Evolutionary conservation across 2,113 vertebrate genomes (phyloP).

Genomic region (Pitta sordida): DNA sequence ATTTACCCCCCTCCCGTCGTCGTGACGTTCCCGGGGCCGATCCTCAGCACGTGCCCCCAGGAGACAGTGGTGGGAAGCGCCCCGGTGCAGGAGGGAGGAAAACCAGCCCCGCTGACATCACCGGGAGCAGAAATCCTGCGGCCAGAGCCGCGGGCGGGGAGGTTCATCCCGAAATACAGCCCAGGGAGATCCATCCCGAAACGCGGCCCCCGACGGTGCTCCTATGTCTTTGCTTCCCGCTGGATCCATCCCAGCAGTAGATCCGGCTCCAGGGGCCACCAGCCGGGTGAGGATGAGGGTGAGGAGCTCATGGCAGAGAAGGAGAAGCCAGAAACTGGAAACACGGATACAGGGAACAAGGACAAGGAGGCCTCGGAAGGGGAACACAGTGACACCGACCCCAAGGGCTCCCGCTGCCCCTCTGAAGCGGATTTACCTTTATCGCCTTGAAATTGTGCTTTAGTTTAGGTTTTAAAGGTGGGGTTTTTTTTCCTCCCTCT

Average conservation of each 20-base stretch:
- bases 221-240: background rate
- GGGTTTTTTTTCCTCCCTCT: background rate
- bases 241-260: constrained; percentile 42
- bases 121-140: background rate
- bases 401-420: background rate
- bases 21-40: background rate
- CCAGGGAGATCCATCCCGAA: background rate
- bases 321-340: background rate
- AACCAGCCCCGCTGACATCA: background rate
- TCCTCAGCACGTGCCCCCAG: constrained; percentile 12
- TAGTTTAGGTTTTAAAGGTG: background rate
- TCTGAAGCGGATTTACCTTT: background rate
- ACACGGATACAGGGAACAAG: rapidly evolving
- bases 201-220: rapidly evolving
- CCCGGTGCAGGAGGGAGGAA: background rate
- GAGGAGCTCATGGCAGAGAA: background rate
- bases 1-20: constrained; percentile 15
- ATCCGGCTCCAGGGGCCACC: rapidly evolving
- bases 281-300: rapidly evolving
- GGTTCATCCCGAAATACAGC: rapidly evolving
- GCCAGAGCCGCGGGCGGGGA: background rate
- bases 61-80: background rate
- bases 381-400: rapidly evolving
- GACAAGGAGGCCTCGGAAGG: background rate
- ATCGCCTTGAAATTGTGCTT: background rate